A percentile compares a stretch with the other conserved stretches of the same genome.
Conservation (phyloP, 2,113 vertebrate species). For the Triplophysa siluroides region DNA sequence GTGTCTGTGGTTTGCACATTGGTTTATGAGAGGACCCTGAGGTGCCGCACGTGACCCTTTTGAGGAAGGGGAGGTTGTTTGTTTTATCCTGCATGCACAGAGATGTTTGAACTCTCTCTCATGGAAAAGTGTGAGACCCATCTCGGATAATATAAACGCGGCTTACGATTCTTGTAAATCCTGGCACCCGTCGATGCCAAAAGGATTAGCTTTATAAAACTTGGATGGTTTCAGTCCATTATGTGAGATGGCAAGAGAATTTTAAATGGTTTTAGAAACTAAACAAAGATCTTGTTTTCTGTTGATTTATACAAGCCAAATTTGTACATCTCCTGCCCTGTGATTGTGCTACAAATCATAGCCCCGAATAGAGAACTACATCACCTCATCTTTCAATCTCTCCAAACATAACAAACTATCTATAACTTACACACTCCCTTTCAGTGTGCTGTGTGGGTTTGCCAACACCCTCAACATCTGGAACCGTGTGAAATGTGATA, state of each 20-base stretch:
- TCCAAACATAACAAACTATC: background rate
- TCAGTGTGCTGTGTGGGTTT: background rate
- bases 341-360: background rate
- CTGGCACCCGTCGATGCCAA: conserved; percentile 1
- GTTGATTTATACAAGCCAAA: conserved; percentile 15
- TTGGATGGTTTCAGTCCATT: conserved; percentile 30
- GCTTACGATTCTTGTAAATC: background rate
- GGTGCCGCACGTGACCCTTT: conserved; percentile 9
- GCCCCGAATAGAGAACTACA: background rate
- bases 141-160: background rate
- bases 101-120: conserved; percentile 6
- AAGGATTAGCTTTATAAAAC: background rate
- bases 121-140: background rate
- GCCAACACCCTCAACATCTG: conserved; percentile 47
- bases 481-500: conserved; percentile 51
- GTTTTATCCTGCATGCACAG: conserved; percentile 16
- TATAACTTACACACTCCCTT: conserved; percentile 7
- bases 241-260: background rate
- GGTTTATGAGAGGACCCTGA: conserved; percentile 30
- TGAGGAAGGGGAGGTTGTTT: conserved; percentile 27
- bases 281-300: background rate
- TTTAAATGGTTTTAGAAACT: background rate
- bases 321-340: background rate
- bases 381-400: conserved; percentile 8
- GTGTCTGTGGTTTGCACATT: conserved; percentile 4